Evolutionary conservation across 2,888 invertebrate species (phyloP).

Genomic region (Archaeoteleia sp.): DNA sequence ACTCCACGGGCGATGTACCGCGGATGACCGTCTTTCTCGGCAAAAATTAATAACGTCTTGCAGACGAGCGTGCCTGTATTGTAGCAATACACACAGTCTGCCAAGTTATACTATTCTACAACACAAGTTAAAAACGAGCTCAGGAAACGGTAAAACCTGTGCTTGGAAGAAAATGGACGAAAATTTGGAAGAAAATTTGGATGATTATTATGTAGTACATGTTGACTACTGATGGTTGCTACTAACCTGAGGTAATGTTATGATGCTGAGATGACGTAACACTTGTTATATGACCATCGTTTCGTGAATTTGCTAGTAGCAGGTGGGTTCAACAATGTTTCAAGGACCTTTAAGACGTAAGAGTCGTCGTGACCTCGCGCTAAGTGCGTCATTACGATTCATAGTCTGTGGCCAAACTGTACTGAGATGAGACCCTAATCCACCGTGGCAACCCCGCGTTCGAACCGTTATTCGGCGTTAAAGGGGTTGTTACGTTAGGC

Average conservation of each 20-base stretch:
- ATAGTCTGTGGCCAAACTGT: constrained; percentile 60
- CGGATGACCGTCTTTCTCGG: constrained; percentile 66
- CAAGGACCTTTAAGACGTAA: constrained; percentile 44
- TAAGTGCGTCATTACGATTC: constrained; percentile 69
- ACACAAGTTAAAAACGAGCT: constrained; percentile 3
- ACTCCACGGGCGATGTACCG: constrained; percentile 57
- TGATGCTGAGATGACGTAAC: no score
- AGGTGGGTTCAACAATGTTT: constrained; percentile 20
- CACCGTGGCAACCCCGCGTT: constrained; percentile 54
- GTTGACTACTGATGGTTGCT: no score
- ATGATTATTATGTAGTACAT: no score
- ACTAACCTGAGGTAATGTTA: no score
- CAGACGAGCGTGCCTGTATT: constrained; percentile 26
- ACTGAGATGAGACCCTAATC: constrained; percentile 56
- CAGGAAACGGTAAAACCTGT: no score
- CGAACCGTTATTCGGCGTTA: constrained; percentile 59
- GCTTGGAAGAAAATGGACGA: no score
- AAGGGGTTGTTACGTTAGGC: constrained; percentile 65
- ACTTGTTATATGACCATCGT: no score
- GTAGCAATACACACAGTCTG: constrained; percentile 1
- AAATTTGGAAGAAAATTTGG: no score
- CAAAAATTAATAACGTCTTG: constrained; percentile 67
- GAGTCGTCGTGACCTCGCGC: constrained; percentile 46
- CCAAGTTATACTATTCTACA: neutral
- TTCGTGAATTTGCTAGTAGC: neutral